Conservation (phyloP, 2,888 invertebrate species). For the Meliscaeva auricollis region DNA sequence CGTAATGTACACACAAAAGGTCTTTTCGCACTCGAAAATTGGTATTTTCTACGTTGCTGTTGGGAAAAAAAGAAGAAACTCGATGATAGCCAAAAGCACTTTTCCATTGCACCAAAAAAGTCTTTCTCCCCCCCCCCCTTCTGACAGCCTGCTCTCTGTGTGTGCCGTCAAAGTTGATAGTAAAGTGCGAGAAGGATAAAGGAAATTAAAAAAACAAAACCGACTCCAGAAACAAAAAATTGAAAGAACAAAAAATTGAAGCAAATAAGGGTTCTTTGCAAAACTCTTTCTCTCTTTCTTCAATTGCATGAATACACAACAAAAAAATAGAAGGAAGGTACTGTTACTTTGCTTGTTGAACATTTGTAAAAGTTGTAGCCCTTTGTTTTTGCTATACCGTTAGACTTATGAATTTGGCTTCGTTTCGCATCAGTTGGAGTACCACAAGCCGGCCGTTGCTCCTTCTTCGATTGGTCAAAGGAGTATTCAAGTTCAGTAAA, state of each 20-base stretch:
- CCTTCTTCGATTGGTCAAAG: conserved; percentile 66
- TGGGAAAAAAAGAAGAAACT: conserved; percentile 37
- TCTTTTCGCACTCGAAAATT: conserved; percentile 60
- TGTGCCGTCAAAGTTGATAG: neutral
- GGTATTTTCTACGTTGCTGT: conserved; percentile 29
- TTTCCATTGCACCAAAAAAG: conserved; percentile 25
- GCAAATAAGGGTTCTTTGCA: conserved; percentile 35
- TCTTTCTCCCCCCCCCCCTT: neutral
- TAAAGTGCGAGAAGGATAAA: neutral
- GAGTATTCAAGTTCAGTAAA: neutral
- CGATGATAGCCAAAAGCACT: conserved; percentile 68
- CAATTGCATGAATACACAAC: conserved; percentile 10
- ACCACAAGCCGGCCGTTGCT: conserved; percentile 23
- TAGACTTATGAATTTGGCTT: conserved; percentile 66
- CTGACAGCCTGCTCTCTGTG: neutral
- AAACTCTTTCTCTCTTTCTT: conserved; percentile 31
- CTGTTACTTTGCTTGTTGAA: conserved; percentile 59
- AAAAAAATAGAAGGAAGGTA: neutral
- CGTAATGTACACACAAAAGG: conserved; percentile 21
- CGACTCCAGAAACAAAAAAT: neutral
- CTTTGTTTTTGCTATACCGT: conserved; percentile 35
- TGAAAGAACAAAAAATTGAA: neutral
- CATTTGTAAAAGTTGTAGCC: conserved; percentile 42
- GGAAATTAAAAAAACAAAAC: conserved; percentile 17
- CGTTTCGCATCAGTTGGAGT: conserved; percentile 13